phyloP scores from a whole-genome alignment of 2,113 vertebrate genomes.

The Osmerus eperlanus region DNA sequence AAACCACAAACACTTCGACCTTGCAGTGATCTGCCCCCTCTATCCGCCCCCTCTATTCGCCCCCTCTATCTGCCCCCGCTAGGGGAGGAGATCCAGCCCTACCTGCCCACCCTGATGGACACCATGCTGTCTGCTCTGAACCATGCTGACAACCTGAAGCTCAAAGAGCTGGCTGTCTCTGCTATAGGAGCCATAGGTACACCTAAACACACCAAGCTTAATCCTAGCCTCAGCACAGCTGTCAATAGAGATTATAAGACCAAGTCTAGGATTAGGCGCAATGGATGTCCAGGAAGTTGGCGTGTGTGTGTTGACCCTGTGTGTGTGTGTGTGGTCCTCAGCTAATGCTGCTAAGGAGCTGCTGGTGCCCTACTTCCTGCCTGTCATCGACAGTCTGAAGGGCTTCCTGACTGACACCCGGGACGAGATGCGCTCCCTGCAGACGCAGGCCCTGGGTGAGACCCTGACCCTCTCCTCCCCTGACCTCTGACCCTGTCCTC shows the following conservation, averaged over 20 bases:
- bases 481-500: background rate
- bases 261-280: background rate
- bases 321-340: constrained; percentile 35
- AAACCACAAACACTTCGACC: no score
- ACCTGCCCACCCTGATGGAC: constrained; percentile 86
- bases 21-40: no score
- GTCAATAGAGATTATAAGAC: background rate
- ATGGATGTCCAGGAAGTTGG: background rate
- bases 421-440: constrained; percentile 80
- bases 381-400: constrained; percentile 80
- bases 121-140: constrained; percentile 79
- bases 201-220: background rate
- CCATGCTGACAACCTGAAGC: constrained; percentile 68
- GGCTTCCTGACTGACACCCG: constrained; percentile 75
- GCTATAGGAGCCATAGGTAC: constrained; percentile 85
- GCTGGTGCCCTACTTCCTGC: constrained; percentile 81
- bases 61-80: background rate
- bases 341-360: constrained; percentile 82
- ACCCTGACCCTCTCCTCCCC: background rate
- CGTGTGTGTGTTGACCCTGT: background rate
- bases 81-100: constrained; percentile 82
- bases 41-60: no score
- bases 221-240: no score
- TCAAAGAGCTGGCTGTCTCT: constrained; percentile 83
- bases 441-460: constrained; percentile 83